phyloP scores from a whole-genome alignment of 2,113 vertebrate genomes.

The Fulica atra region DNA sequence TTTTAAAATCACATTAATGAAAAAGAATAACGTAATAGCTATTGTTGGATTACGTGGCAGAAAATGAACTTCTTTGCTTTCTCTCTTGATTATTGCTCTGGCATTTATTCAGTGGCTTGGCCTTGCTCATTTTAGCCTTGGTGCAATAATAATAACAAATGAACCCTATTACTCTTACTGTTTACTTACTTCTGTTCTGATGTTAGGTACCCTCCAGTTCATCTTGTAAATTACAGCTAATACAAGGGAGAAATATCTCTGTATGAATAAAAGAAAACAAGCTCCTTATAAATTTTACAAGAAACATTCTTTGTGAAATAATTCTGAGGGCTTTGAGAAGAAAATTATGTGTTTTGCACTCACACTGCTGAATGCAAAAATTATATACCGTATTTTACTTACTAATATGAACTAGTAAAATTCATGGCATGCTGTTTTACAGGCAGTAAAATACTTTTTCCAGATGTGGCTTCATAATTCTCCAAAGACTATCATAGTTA shows the following conservation, averaged over 20 bases:
- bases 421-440: constrained; percentile 79
- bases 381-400: constrained; percentile 79
- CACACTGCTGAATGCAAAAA: constrained; percentile 73
- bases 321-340: constrained; percentile 65
- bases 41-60: constrained; percentile 48
- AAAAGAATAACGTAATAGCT: constrained; percentile 57
- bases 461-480: constrained; percentile 89
- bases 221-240: constrained; percentile 62
- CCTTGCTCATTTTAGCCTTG: constrained; percentile 55
- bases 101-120: constrained; percentile 55
- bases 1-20: constrained; percentile 61
- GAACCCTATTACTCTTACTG: constrained; percentile 51
- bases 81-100: constrained; percentile 41
- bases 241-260: constrained; percentile 35
- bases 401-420: constrained; percentile 80
- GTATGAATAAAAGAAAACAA: constrained; percentile 65
- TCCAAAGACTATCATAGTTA: constrained; percentile 85
- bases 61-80: constrained; percentile 58
- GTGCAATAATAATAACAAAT: constrained; percentile 51
- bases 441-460: constrained; percentile 86
- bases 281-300: constrained; percentile 75
- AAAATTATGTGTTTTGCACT: constrained; percentile 67
- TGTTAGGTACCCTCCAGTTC: constrained; percentile 45
- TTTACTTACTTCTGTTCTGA: constrained; percentile 60
- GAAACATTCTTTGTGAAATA: constrained; percentile 75